Evolutionary conservation across 2,113 vertebrate species (phyloP).

Genomic region (Brachypteracias leptosomus): DNA sequence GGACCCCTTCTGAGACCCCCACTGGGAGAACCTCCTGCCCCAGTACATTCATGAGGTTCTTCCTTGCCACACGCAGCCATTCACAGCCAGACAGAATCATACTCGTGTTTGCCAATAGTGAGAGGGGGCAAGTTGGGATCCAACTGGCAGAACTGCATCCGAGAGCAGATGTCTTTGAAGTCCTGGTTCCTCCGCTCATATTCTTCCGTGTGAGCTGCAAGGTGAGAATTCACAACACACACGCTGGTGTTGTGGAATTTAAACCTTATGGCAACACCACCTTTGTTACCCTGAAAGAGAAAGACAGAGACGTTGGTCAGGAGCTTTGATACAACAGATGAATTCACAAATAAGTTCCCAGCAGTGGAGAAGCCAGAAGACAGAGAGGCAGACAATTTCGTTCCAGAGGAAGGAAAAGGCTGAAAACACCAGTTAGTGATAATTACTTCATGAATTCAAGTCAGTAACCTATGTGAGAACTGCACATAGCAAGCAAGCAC

Average conservation of each 20-base stretch:
- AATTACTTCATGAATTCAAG: background rate
- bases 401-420: background rate
- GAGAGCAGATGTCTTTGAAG: slow-evolving; percentile 91
- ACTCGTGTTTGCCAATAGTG: slow-evolving; percentile 91
- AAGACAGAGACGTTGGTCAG: background rate
- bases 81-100: slow-evolving; percentile 9
- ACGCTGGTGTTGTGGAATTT: slow-evolving; percentile 91
- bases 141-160: slow-evolving; percentile 84
- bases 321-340: background rate
- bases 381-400: background rate
- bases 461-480: background rate
- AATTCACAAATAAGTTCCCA: background rate
- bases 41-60: background rate
- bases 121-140: slow-evolving; percentile 79
- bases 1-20: background rate
- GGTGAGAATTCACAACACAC: slow-evolving; percentile 93
- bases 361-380: background rate
- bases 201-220: slow-evolving; percentile 92
- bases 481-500: background rate
- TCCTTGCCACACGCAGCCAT: background rate
- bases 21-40: background rate
- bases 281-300: slow-evolving; percentile 91
- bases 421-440: background rate
- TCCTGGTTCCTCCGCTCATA: slow-evolving; percentile 95
- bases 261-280: slow-evolving; percentile 92